Conservation (phyloP, 2,113 vertebrate genomes). For the Reinhardtius hippoglossoides region DNA sequence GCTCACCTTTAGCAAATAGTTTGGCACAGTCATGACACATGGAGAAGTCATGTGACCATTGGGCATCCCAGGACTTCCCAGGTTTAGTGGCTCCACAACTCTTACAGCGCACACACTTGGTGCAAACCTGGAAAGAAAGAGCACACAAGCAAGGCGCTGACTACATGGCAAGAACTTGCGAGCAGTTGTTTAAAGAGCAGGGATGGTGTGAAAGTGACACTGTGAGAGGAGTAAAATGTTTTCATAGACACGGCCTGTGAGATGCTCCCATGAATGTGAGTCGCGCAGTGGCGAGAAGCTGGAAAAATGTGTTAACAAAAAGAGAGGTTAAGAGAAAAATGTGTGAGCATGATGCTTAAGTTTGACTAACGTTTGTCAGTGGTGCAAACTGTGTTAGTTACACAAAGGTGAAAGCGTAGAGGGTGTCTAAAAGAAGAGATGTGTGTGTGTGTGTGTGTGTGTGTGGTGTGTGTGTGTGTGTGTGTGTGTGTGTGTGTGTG, state of each 20-base stretch:
- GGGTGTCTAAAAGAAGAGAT: background rate
- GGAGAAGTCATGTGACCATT: conserved; percentile 99
- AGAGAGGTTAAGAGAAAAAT: background rate
- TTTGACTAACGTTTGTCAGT: conserved; percentile 17
- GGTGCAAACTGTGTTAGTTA: conserved; percentile 3
- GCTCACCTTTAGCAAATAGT: conserved; percentile 94
- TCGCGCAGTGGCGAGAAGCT: conserved; percentile 5
- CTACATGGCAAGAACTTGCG: conserved; percentile 1
- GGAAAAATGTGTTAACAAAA: conserved; percentile 31
- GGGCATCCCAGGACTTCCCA: conserved; percentile 97
- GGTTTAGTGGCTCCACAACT: conserved; percentile 97
- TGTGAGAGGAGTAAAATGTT: conserved; percentile 22
- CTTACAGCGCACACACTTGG: conserved; percentile 97
- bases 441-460: background rate
- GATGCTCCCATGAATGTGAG: conserved; percentile 15
- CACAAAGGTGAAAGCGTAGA: conserved; percentile 2
- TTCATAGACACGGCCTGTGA: conserved; percentile 9
- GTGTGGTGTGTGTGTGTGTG: too few relatives aligned
- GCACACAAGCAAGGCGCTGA: conserved; percentile 15
- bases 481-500: background rate
- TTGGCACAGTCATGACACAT: conserved; percentile 99
- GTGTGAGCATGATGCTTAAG: conserved; percentile 8
- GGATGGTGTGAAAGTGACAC: conserved; percentile 27
- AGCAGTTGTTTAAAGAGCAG: conserved; percentile 9
- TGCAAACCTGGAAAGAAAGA: conserved; percentile 88